Conservation (phyloP, 2,113 vertebrate genomes). For the Platichthys flesus region DNA sequence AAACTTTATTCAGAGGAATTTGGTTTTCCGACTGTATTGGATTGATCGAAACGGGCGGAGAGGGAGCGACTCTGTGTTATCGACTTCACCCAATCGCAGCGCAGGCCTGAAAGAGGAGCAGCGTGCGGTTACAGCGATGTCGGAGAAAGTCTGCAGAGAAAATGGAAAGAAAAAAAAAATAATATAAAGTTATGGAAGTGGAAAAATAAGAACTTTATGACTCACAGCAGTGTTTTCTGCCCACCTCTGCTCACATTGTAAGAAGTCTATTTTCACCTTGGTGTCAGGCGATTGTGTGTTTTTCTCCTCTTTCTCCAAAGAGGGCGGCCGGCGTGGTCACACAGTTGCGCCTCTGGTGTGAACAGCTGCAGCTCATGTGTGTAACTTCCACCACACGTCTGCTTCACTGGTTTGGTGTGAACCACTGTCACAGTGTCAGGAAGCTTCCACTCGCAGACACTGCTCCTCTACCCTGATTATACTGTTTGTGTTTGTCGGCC, state of each 20-base stretch:
- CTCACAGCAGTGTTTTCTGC: constrained; percentile 31
- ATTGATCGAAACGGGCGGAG: constrained; percentile 4
- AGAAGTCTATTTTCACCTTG: constrained; percentile 40
- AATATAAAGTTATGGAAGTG: constrained; percentile 11
- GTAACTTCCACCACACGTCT: constrained; percentile 40
- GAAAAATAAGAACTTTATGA: constrained; percentile 43
- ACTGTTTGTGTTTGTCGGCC: constrained; percentile 25
- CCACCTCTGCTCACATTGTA: constrained; percentile 28
- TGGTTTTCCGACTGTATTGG: background rate
- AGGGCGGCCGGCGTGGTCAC: constrained; percentile 13
- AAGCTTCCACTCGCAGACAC: constrained; percentile 29
- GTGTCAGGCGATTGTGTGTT: background rate
- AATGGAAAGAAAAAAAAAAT: constrained; percentile 19
- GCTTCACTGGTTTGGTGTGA: constrained; percentile 37
- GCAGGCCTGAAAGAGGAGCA: constrained; percentile 7
- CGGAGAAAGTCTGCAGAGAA: constrained; percentile 9
- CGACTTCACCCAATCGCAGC: constrained; percentile 17
- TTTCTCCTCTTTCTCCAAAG: constrained; percentile 1
- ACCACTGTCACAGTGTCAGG: constrained; percentile 24
- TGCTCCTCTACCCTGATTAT: constrained; percentile 31
- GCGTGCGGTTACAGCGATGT: constrained; percentile 3
- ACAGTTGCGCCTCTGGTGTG: constrained; percentile 39
- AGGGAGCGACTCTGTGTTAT: background rate
- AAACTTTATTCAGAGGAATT: background rate
- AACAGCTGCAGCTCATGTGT: constrained; percentile 56